Percentiles rank a stretch among this genome's conserved stretches.
These are phyloP conservation scores for Falco punctatus DNA, from an alignment of 2,113 vertebrate genomes.

Conservation along the genomic window DNA sequence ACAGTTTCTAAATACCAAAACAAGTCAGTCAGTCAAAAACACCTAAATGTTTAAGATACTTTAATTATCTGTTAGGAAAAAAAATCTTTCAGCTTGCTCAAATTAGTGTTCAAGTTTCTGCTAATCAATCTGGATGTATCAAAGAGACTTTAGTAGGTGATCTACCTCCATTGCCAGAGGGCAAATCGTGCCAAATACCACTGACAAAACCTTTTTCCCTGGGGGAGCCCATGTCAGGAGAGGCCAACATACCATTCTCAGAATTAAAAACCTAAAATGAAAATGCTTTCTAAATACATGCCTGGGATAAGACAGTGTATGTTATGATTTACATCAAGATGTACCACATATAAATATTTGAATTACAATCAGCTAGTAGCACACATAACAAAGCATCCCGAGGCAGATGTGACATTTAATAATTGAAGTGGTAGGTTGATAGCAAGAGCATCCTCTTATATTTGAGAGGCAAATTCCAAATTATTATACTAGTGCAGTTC, in stretches of 20 bases:
- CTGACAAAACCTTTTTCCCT: neutral
- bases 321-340: neutral
- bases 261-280: neutral
- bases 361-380: neutral
- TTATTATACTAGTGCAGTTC: neutral
- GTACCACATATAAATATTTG: conserved; percentile 4
- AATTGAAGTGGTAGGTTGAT: neutral
- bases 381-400: neutral
- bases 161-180: neutral
- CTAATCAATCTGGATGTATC: neutral
- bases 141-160: neutral
- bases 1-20: neutral
- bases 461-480: neutral
- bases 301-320: neutral
- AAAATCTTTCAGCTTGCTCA: neutral
- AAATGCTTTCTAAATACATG: neutral
- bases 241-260: neutral
- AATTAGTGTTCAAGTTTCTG: neutral
- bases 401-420: neutral
- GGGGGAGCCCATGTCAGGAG: neutral
- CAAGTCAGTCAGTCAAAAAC: neutral
- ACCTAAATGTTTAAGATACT: neutral
- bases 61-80: neutral
- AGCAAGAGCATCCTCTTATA: neutral
- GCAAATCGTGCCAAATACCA: neutral